Base-by-base conservation (phyloP, 2,797 vertebrate species). In the Neosalanx taihuensis region DNA sequence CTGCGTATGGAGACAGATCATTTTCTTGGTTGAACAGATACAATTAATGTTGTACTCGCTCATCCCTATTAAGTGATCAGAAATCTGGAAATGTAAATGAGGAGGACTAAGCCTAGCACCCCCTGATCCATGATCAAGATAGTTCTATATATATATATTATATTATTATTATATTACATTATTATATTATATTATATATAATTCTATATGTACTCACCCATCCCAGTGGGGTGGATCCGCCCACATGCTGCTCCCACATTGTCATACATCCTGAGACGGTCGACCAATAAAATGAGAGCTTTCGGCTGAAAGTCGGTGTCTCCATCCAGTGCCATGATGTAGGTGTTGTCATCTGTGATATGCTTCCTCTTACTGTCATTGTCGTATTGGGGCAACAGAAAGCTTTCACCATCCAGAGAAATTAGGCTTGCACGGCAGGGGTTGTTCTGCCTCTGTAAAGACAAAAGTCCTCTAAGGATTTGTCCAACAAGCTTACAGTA, bases 211-310 rank as follows among this genome's bases (percentile, higher is more conserved):
- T 46, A 72, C 90, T 85, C 84, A 94, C 94, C 94, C 90, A 93
- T 94, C 74, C 94, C 94, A 67, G 94, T 94, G 1, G 94, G 94
- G 77, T 94, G 94, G 73, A 94, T 94, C 80, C 94, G 90, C 72
- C 94, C 94, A 80, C 94, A 94, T 17, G 93, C 94, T 64, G 94
- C 94, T n/a, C 94, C 94, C 4, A 94, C 94, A 31, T 82, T 91
- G 0, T 78, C 76, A 77, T 94, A 93, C 92, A 93, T 93, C 75
- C 92, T 89, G 75, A 79, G 92, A 75, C 93, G 92, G 79, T 94
- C 93, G 0, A 94, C 84, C 17, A 94, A 86, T 56, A 94, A 83
- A 81, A 94, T 88, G 62, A 94, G 75, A 72, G 94, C 92, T 72
- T 90, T 88, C 1, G 94, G 94, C 0, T 94, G 92, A 81, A 94